Evolutionary conservation across 2,888 invertebrate genomes (phyloP).

Genomic region (Oeneis ivallda): DNA sequence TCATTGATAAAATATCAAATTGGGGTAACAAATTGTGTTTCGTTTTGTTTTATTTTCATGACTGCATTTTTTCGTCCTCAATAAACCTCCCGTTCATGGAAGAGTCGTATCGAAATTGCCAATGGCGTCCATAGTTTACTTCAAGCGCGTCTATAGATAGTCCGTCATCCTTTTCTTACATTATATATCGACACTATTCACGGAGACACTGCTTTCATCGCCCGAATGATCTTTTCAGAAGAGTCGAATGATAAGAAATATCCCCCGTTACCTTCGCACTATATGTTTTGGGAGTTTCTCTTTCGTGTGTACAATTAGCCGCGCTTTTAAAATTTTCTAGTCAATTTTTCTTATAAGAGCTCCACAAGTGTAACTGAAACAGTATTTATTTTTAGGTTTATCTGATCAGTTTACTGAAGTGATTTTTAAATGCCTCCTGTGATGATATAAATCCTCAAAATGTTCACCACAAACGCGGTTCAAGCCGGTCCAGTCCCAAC

Average conservation of each 20-base stretch:
- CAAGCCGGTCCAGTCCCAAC: slow-evolving; percentile 83
- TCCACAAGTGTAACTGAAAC: slow-evolving; percentile 16
- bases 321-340: slow-evolving; percentile 62
- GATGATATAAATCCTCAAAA: slow-evolving; percentile 49
- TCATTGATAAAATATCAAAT: slow-evolving; percentile 31
- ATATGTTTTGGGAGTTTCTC: slow-evolving; percentile 72
- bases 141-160: slow-evolving; percentile 71
- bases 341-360: slow-evolving; percentile 23
- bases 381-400: slow-evolving; percentile 31
- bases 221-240: slow-evolving; percentile 78
- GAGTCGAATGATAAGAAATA: slow-evolving; percentile 77
- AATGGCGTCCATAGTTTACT: slow-evolving; percentile 77
- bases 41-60: slow-evolving; percentile 8
- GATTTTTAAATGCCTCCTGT: slow-evolving; percentile 17
- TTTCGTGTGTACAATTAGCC: slow-evolving; percentile 66
- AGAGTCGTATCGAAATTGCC: slow-evolving; percentile 47
- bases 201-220: slow-evolving; percentile 72
- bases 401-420: slow-evolving; percentile 12
- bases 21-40: slow-evolving; percentile 45
- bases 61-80: slow-evolving; percentile 4
- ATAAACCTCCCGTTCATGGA: slow-evolving; percentile 25
- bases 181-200: slow-evolving; percentile 75
- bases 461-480: slow-evolving; percentile 84
- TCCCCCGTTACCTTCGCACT: slow-evolving; percentile 79
- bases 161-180: slow-evolving; percentile 82